Evolutionary conservation across 2,113 vertebrate species (phyloP).

Genomic region (Symphodus melops): DNA sequence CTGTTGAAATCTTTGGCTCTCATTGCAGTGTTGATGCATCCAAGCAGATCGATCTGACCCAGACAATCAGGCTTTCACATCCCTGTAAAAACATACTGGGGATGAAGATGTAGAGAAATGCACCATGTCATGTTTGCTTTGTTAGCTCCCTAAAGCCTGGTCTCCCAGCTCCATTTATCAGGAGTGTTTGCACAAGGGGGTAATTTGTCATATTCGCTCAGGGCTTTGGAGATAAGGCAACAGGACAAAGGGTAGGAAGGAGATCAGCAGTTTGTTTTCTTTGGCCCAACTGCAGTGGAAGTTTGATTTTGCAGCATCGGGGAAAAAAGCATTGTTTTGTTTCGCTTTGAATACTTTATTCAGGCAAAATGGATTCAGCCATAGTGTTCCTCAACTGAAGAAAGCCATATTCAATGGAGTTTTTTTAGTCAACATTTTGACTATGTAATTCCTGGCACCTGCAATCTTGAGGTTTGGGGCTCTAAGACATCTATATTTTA

Average conservation of each 20-base stretch:
- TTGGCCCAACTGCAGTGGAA: constrained; percentile 34
- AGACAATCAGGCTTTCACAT: constrained; percentile 44
- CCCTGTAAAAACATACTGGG: constrained; percentile 59
- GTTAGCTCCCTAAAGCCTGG: constrained; percentile 62
- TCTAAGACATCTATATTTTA: not conserved
- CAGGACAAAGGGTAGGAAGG: constrained; percentile 53
- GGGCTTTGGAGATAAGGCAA: constrained; percentile 57
- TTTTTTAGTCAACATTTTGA: not conserved
- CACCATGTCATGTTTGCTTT: constrained; percentile 70
- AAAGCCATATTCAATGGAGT: not conserved
- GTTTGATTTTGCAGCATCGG: constrained; percentile 19
- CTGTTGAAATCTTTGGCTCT: constrained; percentile 30
- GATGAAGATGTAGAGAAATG: constrained; percentile 52
- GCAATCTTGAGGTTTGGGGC: not conserved
- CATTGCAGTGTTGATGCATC: constrained; percentile 28
- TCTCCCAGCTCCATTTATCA: constrained; percentile 67
- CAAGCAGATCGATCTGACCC: constrained; percentile 55
- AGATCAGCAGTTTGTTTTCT: constrained; percentile 44
- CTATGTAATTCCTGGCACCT: not conserved
- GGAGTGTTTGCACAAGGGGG: constrained; percentile 70
- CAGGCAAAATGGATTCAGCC: not conserved
- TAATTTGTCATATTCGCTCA: constrained; percentile 72
- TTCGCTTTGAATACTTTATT: not conserved
- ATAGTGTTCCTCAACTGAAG: not conserved
- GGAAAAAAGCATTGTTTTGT: constrained; percentile 36